phyloP scores from a whole-genome alignment of 64 coral and sea anemone species.

The Montipora cactus region DNA sequence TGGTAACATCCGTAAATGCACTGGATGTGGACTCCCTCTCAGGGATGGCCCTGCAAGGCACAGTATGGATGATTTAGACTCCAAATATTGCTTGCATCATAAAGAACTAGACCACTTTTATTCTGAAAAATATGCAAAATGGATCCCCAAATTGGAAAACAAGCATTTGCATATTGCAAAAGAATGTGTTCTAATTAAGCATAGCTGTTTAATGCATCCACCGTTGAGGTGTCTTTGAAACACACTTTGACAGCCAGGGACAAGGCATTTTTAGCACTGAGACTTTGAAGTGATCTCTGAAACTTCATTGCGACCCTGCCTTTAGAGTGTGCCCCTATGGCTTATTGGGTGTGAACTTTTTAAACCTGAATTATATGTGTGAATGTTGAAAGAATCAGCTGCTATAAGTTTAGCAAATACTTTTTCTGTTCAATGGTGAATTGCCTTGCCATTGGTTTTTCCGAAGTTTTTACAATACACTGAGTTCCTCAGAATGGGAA shows the following conservation, averaged over 20 bases:
- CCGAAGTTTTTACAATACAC: no score
- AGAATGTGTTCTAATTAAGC: neutral
- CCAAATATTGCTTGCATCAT: slow-evolving; percentile 13
- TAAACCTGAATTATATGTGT: no score
- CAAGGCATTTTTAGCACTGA: neutral
- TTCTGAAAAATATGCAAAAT: neutral
- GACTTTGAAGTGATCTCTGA: slow-evolving; percentile 17
- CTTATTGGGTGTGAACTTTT: no score
- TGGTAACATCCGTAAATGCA: slow-evolving; percentile 44
- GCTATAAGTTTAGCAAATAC: no score
- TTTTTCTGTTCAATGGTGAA: no score
- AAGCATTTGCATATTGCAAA: slow-evolving; percentile 33
- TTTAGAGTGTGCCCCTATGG: no score
- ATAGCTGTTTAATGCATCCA: neutral
- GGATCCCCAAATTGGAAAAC: slow-evolving; percentile 57
- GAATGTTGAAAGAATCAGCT: no score
- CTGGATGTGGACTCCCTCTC: neutral
- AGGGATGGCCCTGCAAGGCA: neutral
- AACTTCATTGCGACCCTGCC: no score
- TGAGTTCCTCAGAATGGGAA: no score
- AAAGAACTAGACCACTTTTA: slow-evolving; percentile 43
- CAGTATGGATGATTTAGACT: neutral
- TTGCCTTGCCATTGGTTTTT: no score
- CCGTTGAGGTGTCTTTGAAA: neutral
- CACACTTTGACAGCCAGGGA: neutral